Percentiles rank a stretch among this genome's conserved stretches.
phyloP scores from a whole-genome alignment of 2,888 invertebrate genomes.

The Synanthedon myopaeformis region DNA sequence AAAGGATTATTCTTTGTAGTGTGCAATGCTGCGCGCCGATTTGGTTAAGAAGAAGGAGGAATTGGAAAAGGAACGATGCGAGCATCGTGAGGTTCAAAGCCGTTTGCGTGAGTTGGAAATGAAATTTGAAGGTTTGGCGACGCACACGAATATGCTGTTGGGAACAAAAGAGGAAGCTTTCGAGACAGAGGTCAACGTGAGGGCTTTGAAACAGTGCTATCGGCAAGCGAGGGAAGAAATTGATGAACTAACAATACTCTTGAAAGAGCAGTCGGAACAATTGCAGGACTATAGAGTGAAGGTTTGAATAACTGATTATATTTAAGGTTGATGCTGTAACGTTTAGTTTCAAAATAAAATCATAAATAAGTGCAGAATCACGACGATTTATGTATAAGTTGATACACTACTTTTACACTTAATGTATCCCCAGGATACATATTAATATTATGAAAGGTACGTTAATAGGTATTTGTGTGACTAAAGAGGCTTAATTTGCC shows the following conservation, averaged over 20 bases:
- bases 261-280: slow-evolving; percentile 76
- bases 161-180: slow-evolving; percentile 74
- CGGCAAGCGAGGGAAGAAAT: slow-evolving; percentile 66
- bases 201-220: slow-evolving; percentile 68
- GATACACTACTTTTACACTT: too few relatives aligned
- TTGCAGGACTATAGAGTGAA: slow-evolving; percentile 78
- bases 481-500: too few relatives aligned
- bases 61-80: slow-evolving; percentile 70
- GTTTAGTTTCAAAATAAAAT: not conserved
- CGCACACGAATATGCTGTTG: slow-evolving; percentile 49
- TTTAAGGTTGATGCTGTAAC: not conserved
- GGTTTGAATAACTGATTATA: slow-evolving; percentile 22
- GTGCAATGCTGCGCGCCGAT: slow-evolving; percentile 50
- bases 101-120: slow-evolving; percentile 51
- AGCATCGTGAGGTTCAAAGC: slow-evolving; percentile 62
- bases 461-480: too few relatives aligned
- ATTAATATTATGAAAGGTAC: too few relatives aligned
- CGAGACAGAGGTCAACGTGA: slow-evolving; percentile 64
- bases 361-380: too few relatives aligned
- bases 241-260: slow-evolving; percentile 71
- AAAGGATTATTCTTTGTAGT: slow-evolving; percentile 19
- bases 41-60: slow-evolving; percentile 60
- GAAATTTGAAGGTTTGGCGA: slow-evolving; percentile 27
- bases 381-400: too few relatives aligned
- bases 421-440: too few relatives aligned